Evolutionary conservation across 2,797 vertebrate species (phyloP).

Genomic region (Rhynchotus rufescens): DNA sequence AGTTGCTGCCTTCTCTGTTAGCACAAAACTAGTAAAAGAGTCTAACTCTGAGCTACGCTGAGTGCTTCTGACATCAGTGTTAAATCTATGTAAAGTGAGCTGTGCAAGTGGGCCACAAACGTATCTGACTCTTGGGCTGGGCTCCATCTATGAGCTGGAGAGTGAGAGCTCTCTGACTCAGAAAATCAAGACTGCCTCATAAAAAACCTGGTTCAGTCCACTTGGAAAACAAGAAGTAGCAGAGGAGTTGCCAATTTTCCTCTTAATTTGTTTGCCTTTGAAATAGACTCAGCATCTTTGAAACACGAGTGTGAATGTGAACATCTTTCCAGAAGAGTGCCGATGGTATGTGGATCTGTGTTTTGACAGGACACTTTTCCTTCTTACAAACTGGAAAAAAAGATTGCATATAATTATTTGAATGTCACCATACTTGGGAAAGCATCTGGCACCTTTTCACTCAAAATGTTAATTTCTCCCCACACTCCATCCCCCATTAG

Average conservation of each 20-base stretch:
- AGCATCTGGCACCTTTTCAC: slow-evolving; percentile 15
- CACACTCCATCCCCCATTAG: not conserved
- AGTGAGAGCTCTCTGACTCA: not conserved
- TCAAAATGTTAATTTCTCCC: not conserved
- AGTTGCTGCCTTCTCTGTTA: not conserved
- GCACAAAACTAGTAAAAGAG: not conserved
- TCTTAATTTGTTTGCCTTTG: not conserved
- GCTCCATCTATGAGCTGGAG: not conserved
- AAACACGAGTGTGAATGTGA: not conserved
- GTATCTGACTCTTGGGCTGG: not conserved
- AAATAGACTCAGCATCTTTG: not conserved
- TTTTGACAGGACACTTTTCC: not conserved
- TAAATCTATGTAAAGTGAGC: not conserved
- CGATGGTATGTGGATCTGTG: not conserved
- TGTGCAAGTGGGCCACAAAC: not conserved
- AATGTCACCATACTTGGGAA: not conserved
- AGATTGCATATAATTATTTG: not conserved
- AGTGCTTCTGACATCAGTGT: not conserved
- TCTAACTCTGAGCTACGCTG: not conserved
- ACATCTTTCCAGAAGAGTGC: not conserved
- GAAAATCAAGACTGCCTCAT: not conserved
- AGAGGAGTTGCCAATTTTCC: not conserved
- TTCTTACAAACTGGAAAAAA: not conserved
- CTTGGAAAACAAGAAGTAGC: not conserved
- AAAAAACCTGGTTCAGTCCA: not conserved